Evolutionary conservation across 2,113 vertebrate genomes (phyloP).

Genomic region (Crotophaga sulcirostris): DNA sequence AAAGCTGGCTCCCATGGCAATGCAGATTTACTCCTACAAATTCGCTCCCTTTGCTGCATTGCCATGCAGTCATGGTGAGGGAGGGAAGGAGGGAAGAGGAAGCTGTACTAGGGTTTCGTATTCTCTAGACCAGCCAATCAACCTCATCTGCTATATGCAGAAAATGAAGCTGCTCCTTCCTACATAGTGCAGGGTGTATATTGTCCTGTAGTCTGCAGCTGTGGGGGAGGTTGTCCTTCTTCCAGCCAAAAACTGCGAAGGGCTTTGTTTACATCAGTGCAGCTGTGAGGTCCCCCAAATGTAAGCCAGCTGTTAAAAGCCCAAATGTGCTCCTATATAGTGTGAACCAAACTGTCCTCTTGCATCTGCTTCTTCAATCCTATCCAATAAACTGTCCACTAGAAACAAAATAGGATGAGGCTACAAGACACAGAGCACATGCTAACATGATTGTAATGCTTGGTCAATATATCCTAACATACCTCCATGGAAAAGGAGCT

Average conservation of each 20-base stretch:
- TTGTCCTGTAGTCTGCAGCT: background rate
- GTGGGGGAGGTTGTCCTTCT: background rate
- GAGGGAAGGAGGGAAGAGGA: background rate
- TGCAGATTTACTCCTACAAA: rapidly evolving
- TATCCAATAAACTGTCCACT: background rate
- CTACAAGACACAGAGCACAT: background rate
- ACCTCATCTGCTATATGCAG: background rate
- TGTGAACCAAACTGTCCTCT: background rate
- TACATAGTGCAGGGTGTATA: rapidly evolving
- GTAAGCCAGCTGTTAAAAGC: conserved; percentile 16
- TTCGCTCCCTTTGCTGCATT: background rate
- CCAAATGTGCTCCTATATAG: background rate
- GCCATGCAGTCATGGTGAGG: rapidly evolving
- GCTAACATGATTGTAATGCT: background rate
- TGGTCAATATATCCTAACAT: rapidly evolving
- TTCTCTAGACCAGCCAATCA: background rate
- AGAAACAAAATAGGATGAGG: background rate
- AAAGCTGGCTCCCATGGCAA: background rate
- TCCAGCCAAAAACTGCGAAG: background rate
- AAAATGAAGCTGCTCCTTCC: background rate
- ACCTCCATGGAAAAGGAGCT: background rate
- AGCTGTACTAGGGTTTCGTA: rapidly evolving
- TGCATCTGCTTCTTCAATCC: background rate
- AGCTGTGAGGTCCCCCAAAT: conserved; percentile 28
- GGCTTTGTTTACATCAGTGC: conserved; percentile 12